These are phyloP conservation scores for Upupa epops DNA, from an alignment of 2,113 vertebrate genomes.

Conservation along the genomic window DNA sequence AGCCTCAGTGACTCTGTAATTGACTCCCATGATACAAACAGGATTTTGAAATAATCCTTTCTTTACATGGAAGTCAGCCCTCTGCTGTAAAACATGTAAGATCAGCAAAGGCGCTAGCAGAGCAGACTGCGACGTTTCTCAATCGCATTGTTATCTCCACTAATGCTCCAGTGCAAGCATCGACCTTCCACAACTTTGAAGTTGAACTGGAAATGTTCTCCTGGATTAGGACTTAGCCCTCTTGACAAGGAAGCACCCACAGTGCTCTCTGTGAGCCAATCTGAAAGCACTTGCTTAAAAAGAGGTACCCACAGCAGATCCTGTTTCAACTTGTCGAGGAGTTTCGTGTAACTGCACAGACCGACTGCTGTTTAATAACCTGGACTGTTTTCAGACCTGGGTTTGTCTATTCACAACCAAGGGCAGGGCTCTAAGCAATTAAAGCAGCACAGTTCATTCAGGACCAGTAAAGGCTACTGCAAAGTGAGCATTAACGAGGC, in stretches of 20 bases:
- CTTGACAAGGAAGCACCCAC: background rate
- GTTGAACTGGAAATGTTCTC: background rate
- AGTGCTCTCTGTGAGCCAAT: background rate
- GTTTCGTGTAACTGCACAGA: background rate
- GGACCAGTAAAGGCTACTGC: background rate
- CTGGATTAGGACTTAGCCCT: background rate
- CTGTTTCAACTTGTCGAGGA: background rate
- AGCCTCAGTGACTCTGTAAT: no score
- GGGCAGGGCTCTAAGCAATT: background rate
- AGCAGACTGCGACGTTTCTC: no score
- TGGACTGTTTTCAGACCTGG: background rate
- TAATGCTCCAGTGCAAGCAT: background rate
- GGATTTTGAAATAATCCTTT: background rate
- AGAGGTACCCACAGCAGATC: background rate
- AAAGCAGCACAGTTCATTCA: conserved; percentile 1
- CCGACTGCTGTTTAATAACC: background rate
- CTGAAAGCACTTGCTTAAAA: background rate
- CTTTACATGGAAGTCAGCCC: background rate
- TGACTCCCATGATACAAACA: background rate
- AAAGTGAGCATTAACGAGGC: background rate
- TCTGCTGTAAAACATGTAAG: background rate
- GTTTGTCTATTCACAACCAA: background rate
- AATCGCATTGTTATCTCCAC: background rate
- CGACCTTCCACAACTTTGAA: background rate
- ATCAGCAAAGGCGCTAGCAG: no score